Base-by-base conservation (phyloP, 2,888 invertebrate genomes). In the Pemphredon lugubris region DNA sequence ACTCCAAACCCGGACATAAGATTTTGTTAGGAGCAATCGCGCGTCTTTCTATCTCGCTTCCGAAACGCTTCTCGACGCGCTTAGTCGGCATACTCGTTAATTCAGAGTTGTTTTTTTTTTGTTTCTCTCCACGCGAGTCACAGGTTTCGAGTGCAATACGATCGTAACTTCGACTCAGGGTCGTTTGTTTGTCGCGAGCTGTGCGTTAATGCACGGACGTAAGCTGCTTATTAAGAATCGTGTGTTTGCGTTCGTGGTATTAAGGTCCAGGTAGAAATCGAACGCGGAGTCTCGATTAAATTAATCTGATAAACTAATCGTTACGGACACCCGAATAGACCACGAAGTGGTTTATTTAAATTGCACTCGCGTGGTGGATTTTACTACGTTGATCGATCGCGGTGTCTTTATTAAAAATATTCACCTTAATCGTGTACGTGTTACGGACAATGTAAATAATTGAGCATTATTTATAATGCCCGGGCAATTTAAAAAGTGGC, bases 1-100 rank as follows among this genome's bases (percentile, higher is more conserved):
- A 47, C 55, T 65, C 26, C 51, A 47, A 59, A 54, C 60, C 21
- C 13, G 42, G 42, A 11, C 58, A 20, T 14, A 20, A 53, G 42
- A 71, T 70, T 71, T 53, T 55, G 51, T 37, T 37, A 26, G 40
- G 30, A 53, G 45, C 58, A 71, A 71, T 58, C 60, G 59, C 48
- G 54, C 50, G 60, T 14, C 13, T 26, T 53, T 70, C 47, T 37
- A 39, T 50, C 54, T 50, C 23, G 42, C 55, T 55, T 23, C 18
- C 44, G 26, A 40, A 18, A 1, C 7, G 34, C 34, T 37, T 34
- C 32, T 20, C 5, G 11, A 34, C 34, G 7, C 34, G 11, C 34
- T 34, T n/a, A 34, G 34, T 2, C 6, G 2, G 11, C 11, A 7
- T 34, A 7, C 11, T 11, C 4, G 3, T 26, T 26, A 26, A 5